Evolutionary conservation across 2,888 invertebrate species (phyloP), one percentile per base, ranked within the genome.

Genomic region (Mythimna lalbum): DNA sequence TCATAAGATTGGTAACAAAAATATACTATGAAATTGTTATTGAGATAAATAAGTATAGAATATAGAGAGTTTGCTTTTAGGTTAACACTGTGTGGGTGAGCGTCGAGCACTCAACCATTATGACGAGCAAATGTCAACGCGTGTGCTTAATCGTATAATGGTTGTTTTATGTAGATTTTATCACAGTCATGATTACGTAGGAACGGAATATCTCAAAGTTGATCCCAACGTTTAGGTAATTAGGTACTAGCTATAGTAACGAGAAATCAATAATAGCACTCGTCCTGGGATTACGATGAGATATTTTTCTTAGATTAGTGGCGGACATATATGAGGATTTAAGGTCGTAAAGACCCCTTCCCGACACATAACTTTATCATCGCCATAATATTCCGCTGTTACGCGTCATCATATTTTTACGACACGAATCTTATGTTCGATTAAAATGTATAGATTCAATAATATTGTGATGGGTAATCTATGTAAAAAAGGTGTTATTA

Each of bases 371-470:
- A 63, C 60, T 69, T 63, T 79, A 80, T 83, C 63, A 76, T 71
- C 52, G 63, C 64, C 53, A 55, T 71, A 56, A 70, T 80, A 69
- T 69, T 67, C 50, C 27, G 64, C 50, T 71, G 27, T 80, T 47
- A 64, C 39, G 66, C 50, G 69, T 67, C 71, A 63, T 63, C 69
- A 80, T 63, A 72, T 77, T 81, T 80, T 83, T 80, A 77, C 60
- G 71, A 71, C 64, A 65, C 39, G 50, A 52, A 69, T 68, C 56
- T 60, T 63, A 61, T 64, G 53, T 52, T 55, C 67, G 59, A 78
- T 81, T 68, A 74, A 67, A 66, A 78, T 65, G 17, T 78, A 63
- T 52, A 60, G 61, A 73, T 70, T 74, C 59, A 74, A 78, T 78
- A 62, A 73, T 52, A 69, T 71, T 67, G 53, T 36, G 60, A 71